These are phyloP conservation scores for Cichladusa arquata DNA, from an alignment of 2,113 vertebrate species.

Conservation along the genomic window DNA sequence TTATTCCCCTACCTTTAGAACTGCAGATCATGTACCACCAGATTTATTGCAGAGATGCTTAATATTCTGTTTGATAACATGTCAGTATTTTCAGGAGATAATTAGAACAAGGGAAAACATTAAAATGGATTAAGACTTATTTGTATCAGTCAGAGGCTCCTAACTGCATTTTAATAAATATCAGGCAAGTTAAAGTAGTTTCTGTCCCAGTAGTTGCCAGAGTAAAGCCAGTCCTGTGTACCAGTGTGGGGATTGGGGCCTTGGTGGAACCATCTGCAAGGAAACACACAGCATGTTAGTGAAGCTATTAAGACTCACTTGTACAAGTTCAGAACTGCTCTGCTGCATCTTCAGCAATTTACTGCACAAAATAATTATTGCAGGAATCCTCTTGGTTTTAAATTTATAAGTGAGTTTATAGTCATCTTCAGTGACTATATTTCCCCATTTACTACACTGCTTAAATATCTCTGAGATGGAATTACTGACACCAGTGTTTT, in stretches of 20 bases:
- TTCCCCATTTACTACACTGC: rapidly evolving
- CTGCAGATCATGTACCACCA: conserved; percentile 7
- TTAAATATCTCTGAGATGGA: neutral
- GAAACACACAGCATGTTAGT: neutral
- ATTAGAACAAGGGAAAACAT: conserved; percentile 67
- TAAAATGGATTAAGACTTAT: conserved; percentile 75
- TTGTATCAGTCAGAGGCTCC: conserved; percentile 55
- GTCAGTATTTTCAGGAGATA: conserved; percentile 59
- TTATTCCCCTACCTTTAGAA: neutral
- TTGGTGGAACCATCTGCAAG: conserved; percentile 93
- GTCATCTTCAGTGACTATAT: neutral
- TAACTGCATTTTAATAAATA: conserved; percentile 86
- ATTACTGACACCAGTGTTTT: neutral
- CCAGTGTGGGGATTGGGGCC: conserved; percentile 91
- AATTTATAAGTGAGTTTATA: neutral
- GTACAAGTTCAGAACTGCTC: conserved; percentile 44
- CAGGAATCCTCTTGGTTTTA: neutral
- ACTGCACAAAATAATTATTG: neutral
- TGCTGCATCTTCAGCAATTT: neutral
- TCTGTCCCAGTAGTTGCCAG: conserved; percentile 95
- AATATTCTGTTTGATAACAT: conserved; percentile 16
- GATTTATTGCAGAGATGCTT: conserved; percentile 32
- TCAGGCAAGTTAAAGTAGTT: conserved; percentile 90
- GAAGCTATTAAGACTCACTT: neutral
- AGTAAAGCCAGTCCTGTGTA: conserved; percentile 93